Conservation (phyloP, 2,797 vertebrate species). For the Streptopelia turtur region DNA sequence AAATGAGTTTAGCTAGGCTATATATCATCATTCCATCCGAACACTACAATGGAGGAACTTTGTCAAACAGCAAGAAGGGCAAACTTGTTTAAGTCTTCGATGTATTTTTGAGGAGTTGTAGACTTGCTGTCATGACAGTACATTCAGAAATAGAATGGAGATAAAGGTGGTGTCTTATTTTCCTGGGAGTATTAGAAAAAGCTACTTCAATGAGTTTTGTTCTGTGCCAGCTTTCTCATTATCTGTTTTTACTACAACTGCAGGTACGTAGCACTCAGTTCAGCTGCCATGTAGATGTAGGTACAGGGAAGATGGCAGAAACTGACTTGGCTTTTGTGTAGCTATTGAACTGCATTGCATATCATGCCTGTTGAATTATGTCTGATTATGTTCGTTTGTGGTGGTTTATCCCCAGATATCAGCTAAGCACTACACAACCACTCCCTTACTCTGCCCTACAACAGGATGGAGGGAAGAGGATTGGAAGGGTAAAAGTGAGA, state of each 20-base stretch:
- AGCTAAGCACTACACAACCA: no score
- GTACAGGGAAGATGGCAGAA: neutral
- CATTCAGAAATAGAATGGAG: neutral
- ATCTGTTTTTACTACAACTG: neutral
- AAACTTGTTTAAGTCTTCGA: neutral
- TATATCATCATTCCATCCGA: neutral
- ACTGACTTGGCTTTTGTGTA: neutral
- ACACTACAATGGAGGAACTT: neutral
- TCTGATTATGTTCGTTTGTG: neutral
- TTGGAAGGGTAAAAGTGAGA: no score
- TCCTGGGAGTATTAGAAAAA: neutral
- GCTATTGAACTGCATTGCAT: neutral
- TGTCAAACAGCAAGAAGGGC: neutral
- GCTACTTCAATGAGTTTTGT: neutral
- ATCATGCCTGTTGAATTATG: neutral
- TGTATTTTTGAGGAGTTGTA: neutral
- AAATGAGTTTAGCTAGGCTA: neutral
- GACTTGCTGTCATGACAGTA: neutral
- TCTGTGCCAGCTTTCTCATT: neutral
- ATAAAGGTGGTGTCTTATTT: neutral
- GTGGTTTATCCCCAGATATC: no score
- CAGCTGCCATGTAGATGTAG: rapidly evolving
- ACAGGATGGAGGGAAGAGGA: no score
- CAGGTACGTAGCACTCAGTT: rapidly evolving
- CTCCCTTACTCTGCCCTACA: no score